Base-by-base conservation (phyloP, 2,113 vertebrate genomes). In the Neoarius graeffei region DNA sequence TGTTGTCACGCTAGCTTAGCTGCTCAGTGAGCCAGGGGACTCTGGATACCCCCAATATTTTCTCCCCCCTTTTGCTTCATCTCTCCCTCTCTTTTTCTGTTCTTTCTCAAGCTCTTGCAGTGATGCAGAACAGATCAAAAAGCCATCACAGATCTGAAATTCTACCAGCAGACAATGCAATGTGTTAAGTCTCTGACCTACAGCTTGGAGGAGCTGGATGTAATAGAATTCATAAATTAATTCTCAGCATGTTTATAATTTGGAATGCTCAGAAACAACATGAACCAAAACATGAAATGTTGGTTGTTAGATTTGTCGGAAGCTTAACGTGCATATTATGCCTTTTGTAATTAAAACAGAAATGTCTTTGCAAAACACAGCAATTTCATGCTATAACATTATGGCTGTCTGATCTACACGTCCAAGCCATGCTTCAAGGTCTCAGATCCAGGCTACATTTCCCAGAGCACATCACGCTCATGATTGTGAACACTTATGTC, bases 1-100 rank as follows among this genome's bases (percentile, higher is more conserved):
- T 91, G 90, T 91, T 88, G 88, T 91, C 90, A 91, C 69, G 86
- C 86, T 89, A 87, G 90, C 86, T 89, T 91, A 91, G 84, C 86
- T 91, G 90, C 85, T 91, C 71, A 77, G 83, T 87, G 84, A 84
- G 85, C 79, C 88, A 87, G 62, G 86, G 80, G 74, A 85, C 90
- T 85, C 60, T 83, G 85, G 83, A 87, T 84, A 84, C 76, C 85
- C 82, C 83, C 76, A 89, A 73, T 60, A 73, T 92, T 90, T 92
- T 84, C 89, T 86, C 50, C 64, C 84, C 71, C 81, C 67, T 90
- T 90, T 86, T 83, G 79, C 86, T 82, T 82, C 20, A 82, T 85
- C 66, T 57, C 42, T 67, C 50, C 23, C 52, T 27, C 14, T 76
- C 59, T 77, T 59, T 90, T 56, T 86, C 27, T 89, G 11, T 56